Conservation (phyloP, 2,797 vertebrate species). For the Basileuterus tristriatus region DNA sequence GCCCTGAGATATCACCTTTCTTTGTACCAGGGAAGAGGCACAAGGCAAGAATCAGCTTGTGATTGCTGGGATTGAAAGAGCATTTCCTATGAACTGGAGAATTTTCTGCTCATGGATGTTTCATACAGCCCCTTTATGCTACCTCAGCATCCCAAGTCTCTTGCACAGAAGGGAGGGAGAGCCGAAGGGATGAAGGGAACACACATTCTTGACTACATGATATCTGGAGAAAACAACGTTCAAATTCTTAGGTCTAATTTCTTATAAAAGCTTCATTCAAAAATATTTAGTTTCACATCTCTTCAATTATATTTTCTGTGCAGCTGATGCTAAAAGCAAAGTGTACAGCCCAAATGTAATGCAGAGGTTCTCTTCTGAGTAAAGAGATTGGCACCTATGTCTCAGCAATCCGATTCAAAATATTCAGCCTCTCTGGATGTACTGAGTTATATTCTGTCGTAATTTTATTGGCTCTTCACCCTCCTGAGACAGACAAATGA, state of each 20-base stretch:
- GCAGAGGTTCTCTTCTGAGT: background rate
- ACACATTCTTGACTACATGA: rapidly evolving
- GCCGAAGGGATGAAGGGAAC: background rate
- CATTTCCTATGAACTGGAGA: background rate
- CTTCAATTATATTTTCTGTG: background rate
- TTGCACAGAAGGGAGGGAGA: background rate
- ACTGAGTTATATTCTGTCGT: background rate
- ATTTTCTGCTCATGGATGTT: background rate
- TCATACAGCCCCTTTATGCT: background rate
- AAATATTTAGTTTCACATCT: background rate
- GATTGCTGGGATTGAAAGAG: background rate
- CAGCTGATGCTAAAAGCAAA: background rate
- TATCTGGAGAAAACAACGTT: background rate
- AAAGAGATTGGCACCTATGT: background rate
- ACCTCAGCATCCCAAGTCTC: background rate
- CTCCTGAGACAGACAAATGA: background rate
- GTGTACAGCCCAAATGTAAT: background rate
- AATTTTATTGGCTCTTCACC: background rate
- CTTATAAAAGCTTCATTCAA: background rate
- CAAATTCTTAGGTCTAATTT: background rate
- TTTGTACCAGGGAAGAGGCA: background rate
- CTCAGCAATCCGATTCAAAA: background rate
- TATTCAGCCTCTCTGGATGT: background rate
- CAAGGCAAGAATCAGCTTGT: background rate
- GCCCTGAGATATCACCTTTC: background rate